A percentile compares a stretch with the other conserved stretches of the same genome.
phyloP scores from a whole-genome alignment of 2,797 vertebrate species.

The Phaenicophaeus curvirostris region DNA sequence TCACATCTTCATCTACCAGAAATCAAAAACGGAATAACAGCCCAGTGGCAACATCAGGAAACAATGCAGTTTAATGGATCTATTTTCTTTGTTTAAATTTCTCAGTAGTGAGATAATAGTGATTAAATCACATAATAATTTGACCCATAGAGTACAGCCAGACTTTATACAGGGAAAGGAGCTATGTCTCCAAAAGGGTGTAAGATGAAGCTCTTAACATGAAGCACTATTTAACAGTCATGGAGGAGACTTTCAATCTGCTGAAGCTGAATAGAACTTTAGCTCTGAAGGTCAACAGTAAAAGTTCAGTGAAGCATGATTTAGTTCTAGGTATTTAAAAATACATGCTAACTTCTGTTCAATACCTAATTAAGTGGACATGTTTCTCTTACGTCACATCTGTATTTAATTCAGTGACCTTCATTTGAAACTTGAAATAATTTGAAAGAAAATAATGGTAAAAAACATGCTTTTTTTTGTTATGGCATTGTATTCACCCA shows the following conservation, averaged over 20 bases:
- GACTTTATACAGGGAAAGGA: background rate
- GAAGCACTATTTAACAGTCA: background rate
- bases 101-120: background rate
- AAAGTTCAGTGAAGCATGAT: background rate
- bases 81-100: background rate
- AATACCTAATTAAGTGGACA: background rate
- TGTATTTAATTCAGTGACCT: background rate
- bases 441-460: background rate
- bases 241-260: background rate
- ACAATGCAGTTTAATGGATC: background rate
- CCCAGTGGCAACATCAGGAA: background rate
- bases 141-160: background rate
- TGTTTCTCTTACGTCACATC: background rate
- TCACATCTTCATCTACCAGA: fast-evolving
- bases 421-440: background rate
- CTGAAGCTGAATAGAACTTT: background rate
- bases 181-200: background rate
- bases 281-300: background rate
- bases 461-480: background rate
- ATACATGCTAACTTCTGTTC: background rate
- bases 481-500: background rate
- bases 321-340: background rate
- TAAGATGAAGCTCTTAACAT: background rate
- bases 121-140: background rate
- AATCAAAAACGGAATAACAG: background rate